These are phyloP conservation scores for Baccha elongata DNA, from an alignment of 2,888 invertebrate genomes.

Conservation along the genomic window DNA sequence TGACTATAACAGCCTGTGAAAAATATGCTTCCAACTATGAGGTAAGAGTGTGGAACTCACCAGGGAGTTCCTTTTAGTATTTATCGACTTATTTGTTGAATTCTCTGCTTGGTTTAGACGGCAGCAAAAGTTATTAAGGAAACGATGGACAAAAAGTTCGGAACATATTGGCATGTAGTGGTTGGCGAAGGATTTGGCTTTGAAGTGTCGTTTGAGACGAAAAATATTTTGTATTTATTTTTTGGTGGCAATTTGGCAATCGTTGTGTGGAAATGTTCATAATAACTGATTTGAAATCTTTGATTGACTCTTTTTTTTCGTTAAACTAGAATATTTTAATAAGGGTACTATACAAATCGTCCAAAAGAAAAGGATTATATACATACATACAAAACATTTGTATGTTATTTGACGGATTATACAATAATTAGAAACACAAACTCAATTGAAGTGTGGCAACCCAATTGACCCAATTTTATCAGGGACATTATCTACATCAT, in stretches of 20 bases:
- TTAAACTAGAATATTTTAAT: constrained; percentile 19
- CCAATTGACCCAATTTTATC: constrained; percentile 47
- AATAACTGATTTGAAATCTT: constrained; percentile 74
- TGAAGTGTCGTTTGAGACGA: constrained; percentile 95
- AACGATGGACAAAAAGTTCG: constrained; percentile 97
- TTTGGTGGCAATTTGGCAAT: constrained; percentile 96
- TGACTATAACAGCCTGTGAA: constrained; percentile 96
- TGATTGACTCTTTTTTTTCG: constrained; percentile 7
- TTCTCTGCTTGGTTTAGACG: constrained; percentile 75
- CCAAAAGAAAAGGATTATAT: constrained; percentile 10
- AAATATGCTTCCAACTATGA: constrained; percentile 94
- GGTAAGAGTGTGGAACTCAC: constrained; percentile 81
- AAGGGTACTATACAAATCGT: constrained; percentile 34
- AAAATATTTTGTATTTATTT: constrained; percentile 93
- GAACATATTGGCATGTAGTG: constrained; percentile 96
- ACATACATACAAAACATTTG: constrained; percentile 2
- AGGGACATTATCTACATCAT: neutral
- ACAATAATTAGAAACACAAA: neutral
- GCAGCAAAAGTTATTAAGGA: constrained; percentile 98
- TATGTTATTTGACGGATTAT: constrained; percentile 4
- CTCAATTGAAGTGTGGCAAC: neutral
- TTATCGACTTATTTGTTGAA: neutral
- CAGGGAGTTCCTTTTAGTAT: neutral
- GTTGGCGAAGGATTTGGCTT: constrained; percentile 98
- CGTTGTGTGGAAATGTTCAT: constrained; percentile 94